Evolutionary conservation across 2,797 vertebrate species (phyloP).

Genomic region (Graptemys geographica): DNA sequence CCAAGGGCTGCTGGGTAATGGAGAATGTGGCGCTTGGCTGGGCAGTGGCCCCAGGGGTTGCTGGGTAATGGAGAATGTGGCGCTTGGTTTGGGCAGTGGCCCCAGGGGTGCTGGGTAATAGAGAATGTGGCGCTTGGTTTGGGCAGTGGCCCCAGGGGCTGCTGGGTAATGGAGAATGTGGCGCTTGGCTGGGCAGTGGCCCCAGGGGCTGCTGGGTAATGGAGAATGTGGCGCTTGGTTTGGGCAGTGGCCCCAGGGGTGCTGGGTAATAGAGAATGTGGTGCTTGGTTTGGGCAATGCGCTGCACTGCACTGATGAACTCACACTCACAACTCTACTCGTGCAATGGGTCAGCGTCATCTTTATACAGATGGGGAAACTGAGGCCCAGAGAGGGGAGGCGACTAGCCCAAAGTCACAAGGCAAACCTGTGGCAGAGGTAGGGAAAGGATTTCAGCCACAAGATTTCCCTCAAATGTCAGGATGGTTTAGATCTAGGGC

Average conservation of each 20-base stretch:
- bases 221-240: no score
- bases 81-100: no score
- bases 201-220: no score
- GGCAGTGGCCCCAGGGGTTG: no score
- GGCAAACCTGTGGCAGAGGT: fast-evolving
- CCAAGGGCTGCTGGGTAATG: not conserved
- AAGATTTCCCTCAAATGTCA: not conserved
- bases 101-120: not conserved
- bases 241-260: not conserved
- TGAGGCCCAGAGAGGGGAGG: not conserved
- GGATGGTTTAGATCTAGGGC: not conserved
- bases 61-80: no score
- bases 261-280: not conserved
- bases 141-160: not conserved
- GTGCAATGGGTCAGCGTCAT: not conserved
- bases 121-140: no score
- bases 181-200: no score
- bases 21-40: no score
- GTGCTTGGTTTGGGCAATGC: no score
- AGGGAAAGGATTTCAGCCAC: fast-evolving
- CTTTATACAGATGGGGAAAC: not conserved
- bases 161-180: not conserved
- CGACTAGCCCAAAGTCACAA: not conserved
- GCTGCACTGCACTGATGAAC: not conserved
- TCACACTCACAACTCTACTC: not conserved